These are phyloP conservation scores for Numenius arquata DNA, from an alignment of 2,113 vertebrate genomes.

Conservation along the genomic window DNA sequence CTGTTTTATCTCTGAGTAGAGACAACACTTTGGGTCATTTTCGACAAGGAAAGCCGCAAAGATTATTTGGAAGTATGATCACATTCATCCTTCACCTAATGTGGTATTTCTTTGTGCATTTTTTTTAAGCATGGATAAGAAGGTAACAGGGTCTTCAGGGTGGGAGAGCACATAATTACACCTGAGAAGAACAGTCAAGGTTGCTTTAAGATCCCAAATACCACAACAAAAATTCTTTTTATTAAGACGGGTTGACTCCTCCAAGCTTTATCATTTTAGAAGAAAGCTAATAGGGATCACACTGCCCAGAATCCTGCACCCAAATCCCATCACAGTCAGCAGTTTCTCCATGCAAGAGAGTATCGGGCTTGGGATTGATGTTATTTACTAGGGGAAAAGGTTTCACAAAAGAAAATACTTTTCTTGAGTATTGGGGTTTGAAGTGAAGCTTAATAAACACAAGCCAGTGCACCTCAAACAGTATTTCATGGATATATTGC, in stretches of 20 bases:
- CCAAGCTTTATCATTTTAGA: neutral
- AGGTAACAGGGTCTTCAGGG: neutral
- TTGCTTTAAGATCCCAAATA: neutral
- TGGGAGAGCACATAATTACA: neutral
- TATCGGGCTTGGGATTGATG: neutral
- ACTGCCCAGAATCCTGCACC: neutral
- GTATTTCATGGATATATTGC: neutral
- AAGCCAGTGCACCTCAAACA: neutral
- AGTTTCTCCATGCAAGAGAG: neutral
- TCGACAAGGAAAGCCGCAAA: neutral
- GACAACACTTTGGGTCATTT: neutral
- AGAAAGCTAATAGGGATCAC: neutral
- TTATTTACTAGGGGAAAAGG: neutral
- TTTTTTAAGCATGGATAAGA: neutral
- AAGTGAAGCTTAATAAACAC: neutral
- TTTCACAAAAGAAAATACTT: neutral
- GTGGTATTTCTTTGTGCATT: neutral
- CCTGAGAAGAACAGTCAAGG: neutral
- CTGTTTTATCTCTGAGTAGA: neutral
- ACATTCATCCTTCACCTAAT: neutral
- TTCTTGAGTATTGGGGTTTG: neutral
- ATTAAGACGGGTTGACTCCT: neutral
- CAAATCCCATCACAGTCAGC: neutral
- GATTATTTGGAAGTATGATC: neutral
- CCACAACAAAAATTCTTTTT: neutral